Percentiles rank a stretch among this genome's conserved stretches.
phyloP scores from a whole-genome alignment of 2,888 invertebrate species.

The Troglohyphantes excavatus region DNA sequence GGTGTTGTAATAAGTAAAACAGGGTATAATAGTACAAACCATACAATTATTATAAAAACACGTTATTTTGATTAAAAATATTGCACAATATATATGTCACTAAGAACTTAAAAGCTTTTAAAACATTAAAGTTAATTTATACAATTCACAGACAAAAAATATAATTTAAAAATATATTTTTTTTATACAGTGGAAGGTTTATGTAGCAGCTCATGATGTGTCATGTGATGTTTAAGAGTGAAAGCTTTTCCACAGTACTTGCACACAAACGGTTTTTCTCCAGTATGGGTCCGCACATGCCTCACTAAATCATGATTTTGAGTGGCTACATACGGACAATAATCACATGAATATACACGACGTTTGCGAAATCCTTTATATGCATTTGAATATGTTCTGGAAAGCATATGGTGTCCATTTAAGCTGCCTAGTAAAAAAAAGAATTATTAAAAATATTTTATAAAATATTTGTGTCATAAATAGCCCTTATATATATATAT shows the following conservation, averaged over 20 bases:
- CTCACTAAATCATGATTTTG: conserved; percentile 15
- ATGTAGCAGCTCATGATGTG: neutral
- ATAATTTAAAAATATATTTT: neutral
- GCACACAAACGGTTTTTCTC: conserved; percentile 49
- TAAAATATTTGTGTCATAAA: too few relatives aligned
- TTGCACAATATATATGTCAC: too few relatives aligned
- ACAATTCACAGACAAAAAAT: neutral
- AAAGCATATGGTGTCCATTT: neutral
- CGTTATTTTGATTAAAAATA: too few relatives aligned
- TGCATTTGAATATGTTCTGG: neutral
- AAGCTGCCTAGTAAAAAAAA: neutral
- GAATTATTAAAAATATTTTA: too few relatives aligned
- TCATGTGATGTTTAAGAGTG: conserved; percentile 36
- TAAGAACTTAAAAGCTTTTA: too few relatives aligned
- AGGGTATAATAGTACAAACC: too few relatives aligned
- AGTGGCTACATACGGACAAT: conserved; percentile 6
- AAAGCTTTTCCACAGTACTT: conserved; percentile 33
- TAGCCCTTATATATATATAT: too few relatives aligned
- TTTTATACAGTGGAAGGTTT: too few relatives aligned
- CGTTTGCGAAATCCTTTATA: too few relatives aligned
- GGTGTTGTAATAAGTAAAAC: too few relatives aligned
- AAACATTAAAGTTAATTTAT: neutral
- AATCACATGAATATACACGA: neutral
- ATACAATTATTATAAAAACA: too few relatives aligned
- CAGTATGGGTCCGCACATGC: conserved; percentile 55